Percentiles rank a stretch among this genome's conserved stretches.
These are phyloP conservation scores for Plectus sambesii DNA, from an alignment of 1,140 invertebrate genomes.

Conservation along the genomic window DNA sequence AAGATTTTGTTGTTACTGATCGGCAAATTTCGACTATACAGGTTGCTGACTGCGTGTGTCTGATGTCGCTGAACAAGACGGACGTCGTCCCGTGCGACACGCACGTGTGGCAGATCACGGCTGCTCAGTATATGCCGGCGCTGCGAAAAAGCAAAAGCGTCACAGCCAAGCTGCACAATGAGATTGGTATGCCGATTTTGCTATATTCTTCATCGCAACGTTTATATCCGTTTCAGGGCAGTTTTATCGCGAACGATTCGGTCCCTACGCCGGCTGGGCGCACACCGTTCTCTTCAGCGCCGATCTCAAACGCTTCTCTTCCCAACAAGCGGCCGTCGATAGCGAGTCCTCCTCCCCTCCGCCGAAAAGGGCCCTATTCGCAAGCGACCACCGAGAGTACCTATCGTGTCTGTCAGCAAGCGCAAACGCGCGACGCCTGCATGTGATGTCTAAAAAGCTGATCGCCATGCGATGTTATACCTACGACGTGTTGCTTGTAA, in stretches of 20 bases:
- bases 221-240: conserved; percentile 49
- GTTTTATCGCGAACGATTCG: conserved; percentile 69
- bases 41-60: conserved; percentile 94
- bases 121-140: conserved; percentile 66
- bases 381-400: no score
- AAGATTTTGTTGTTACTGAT: conserved; percentile 61
- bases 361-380: no score
- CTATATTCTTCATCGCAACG: neutral
- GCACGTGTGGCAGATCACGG: conserved; percentile 84
- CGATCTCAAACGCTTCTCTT: conserved; percentile 12
- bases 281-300: conserved; percentile 60
- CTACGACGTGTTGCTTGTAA: no score
- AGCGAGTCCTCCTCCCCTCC: no score
- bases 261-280: conserved; percentile 81
- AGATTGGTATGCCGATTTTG: conserved; percentile 56
- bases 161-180: conserved; percentile 67
- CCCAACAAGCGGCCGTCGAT: no score
- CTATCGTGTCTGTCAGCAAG: no score
- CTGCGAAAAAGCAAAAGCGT: conserved; percentile 64
- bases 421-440: no score
- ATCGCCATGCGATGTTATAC: no score
- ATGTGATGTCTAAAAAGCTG: no score
- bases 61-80: conserved; percentile 84
- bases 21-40: conserved; percentile 53
- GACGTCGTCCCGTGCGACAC: conserved; percentile 86